A percentile compares a stretch with the other conserved stretches of the same genome.
phyloP scores from a whole-genome alignment of 2,888 invertebrate species.

The Falcaria lacertinaria region DNA sequence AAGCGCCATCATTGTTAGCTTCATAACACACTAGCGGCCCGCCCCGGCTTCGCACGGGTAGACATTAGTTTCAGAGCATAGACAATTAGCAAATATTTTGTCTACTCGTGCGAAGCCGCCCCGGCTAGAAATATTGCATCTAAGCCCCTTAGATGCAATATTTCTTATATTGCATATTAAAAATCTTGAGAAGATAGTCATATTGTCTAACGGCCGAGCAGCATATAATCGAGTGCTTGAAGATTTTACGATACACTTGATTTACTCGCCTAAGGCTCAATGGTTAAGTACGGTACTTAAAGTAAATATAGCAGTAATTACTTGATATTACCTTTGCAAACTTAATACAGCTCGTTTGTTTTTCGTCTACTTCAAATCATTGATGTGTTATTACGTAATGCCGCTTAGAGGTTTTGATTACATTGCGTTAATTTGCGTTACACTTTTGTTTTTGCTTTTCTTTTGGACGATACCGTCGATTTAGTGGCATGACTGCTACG shows the following conservation, averaged over 20 bases:
- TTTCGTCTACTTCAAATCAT: not conserved
- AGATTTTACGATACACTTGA: slow-evolving; percentile 46
- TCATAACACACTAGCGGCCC: too few relatives aligned
- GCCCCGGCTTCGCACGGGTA: too few relatives aligned
- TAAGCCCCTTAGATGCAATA: too few relatives aligned
- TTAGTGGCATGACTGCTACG: too few relatives aligned
- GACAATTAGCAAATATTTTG: too few relatives aligned
- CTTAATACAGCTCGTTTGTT: not conserved
- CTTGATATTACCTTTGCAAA: slow-evolving; percentile 31
- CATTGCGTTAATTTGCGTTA: not conserved
- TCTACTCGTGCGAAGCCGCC: too few relatives aligned
- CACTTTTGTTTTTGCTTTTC: not conserved
- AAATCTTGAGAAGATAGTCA: too few relatives aligned
- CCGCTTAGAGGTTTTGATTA: not conserved
- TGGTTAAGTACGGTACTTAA: slow-evolving; percentile 34
- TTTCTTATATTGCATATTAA: too few relatives aligned
- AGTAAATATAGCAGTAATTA: slow-evolving; percentile 36
- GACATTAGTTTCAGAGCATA: too few relatives aligned
- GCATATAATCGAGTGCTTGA: slow-evolving; percentile 8
- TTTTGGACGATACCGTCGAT: not conserved
- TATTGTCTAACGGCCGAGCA: too few relatives aligned
- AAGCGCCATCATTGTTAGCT: too few relatives aligned
- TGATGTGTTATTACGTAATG: not conserved
- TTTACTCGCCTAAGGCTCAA: slow-evolving; percentile 34
- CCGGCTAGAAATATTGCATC: too few relatives aligned